Evolutionary conservation across 1,140 invertebrate species (phyloP), one percentile per base, ranked within the genome.

Genomic region (Potamilus streckersoni): DNA sequence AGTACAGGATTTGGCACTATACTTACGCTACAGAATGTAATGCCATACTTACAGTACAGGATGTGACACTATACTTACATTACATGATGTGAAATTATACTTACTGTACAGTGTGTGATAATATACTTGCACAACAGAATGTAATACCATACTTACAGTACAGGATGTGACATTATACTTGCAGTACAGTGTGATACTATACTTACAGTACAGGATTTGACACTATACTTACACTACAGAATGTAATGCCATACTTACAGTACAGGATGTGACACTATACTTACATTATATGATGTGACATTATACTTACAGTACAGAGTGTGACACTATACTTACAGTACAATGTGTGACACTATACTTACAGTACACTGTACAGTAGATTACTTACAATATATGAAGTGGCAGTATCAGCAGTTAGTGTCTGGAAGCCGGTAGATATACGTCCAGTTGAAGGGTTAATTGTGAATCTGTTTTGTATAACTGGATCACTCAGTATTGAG

Each of bases 401-500:
- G 17, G 69, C 62, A 20, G 66, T 49, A 62, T 80, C 79, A 20
- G 65, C 69, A 4, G 69, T 63, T 17, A 80, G 65, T n/a, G n/a
- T 73, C 56, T 80, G 78, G 31, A 56, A 72, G 8, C 82, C 27
- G 19, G 69, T 80, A 3, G 70, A 60, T 49, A 86, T 81, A 11
- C 57, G 17, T 17, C 86, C 86, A 72, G 58, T 80, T 15, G 61
- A 70, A 11, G 73, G n/a, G 67, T 84, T 69, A 55, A 86, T 84
- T 55, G 57, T 27, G 73, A 88, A 88, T n/a, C 76, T 79, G 2
- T 78, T 59, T 1, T 78, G 56, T 1, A 83, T 81, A 55, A 74
- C 74, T 62, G 84, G 84, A 81, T 89, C 87, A 19, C 87, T 87
- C 76, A 88, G 82, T 49, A 85, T 70, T 15, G 69, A 72, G 31